Conservation (phyloP, 1,140 invertebrate species). For the Saccostrea glomerata region DNA sequence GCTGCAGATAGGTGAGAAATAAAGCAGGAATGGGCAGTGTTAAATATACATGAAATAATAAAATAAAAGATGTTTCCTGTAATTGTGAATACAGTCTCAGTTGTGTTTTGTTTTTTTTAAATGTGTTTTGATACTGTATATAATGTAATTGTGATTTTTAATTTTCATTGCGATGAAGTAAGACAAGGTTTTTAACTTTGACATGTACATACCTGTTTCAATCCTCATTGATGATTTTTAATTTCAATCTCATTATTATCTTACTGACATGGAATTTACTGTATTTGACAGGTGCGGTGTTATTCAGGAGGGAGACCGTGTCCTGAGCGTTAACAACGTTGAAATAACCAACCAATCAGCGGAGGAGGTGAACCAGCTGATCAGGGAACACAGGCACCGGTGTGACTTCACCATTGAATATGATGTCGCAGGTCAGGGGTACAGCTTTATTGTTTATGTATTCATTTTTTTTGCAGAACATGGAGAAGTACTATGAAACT, state of each 20-base stretch:
- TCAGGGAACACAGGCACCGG: conserved; percentile 79
- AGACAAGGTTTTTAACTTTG: too few species aligned
- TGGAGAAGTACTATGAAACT: neutral
- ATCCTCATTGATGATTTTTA: too few species aligned
- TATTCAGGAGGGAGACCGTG: conserved; percentile 89
- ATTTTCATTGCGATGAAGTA: too few species aligned
- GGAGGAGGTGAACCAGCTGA: conserved; percentile 80
- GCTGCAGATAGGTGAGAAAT: conserved; percentile 86
- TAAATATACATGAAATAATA: neutral
- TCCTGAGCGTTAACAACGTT: conserved; percentile 89
- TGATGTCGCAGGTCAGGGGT: conserved; percentile 86
- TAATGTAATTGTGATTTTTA: too few species aligned
- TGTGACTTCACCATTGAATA: conserved; percentile 88
- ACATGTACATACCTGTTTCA: too few species aligned
- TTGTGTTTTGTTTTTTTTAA: too few species aligned
- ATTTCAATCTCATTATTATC: neutral
- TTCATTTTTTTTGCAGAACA: neutral
- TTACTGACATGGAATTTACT: neutral
- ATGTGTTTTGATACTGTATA: too few species aligned
- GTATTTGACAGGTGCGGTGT: conserved; percentile 83
- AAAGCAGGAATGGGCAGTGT: neutral
- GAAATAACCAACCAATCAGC: conserved; percentile 79
- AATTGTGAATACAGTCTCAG: too few species aligned
- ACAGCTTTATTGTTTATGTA: neutral
- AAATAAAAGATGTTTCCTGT: too few species aligned